Conservation (phyloP, 2,113 vertebrate species). For the Argyrosomus japonicus region DNA sequence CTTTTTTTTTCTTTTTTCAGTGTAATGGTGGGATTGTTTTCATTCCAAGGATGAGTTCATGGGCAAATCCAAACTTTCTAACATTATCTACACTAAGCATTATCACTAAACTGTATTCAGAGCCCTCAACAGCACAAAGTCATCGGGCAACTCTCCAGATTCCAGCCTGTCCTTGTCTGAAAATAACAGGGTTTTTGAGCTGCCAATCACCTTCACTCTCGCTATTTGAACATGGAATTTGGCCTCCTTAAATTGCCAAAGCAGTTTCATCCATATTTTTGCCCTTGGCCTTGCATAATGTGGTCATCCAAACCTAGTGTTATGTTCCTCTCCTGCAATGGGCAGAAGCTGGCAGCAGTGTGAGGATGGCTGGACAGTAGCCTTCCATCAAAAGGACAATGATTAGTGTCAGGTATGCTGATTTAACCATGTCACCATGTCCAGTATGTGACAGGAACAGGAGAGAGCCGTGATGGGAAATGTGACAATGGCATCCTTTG, state of each 20-base stretch:
- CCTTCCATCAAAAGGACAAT: slow-evolving; percentile 41
- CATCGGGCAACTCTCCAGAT: neutral
- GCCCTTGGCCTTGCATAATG: neutral
- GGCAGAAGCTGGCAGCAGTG: neutral
- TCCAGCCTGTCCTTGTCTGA: neutral
- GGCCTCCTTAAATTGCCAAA: neutral
- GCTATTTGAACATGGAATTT: slow-evolving; percentile 17
- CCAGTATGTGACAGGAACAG: slow-evolving; percentile 33
- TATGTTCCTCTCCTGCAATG: slow-evolving; percentile 1
- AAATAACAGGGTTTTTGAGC: slow-evolving; percentile 10
- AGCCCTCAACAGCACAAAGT: neutral
- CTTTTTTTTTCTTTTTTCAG: neutral
- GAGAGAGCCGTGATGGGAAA: slow-evolving; percentile 42
- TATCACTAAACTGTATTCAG: neutral
- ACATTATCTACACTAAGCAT: neutral
- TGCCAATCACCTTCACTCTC: neutral
- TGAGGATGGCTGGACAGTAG: neutral
- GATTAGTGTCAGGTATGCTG: slow-evolving; percentile 42
- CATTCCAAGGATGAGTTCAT: neutral
- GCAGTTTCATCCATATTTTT: slow-evolving; percentile 4
- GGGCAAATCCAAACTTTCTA: neutral
- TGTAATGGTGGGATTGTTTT: neutral
- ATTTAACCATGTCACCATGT: slow-evolving; percentile 52
- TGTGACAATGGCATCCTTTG: slow-evolving; percentile 39
- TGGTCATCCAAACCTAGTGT: neutral